phyloP scores from a whole-genome alignment of 2,113 vertebrate species.

The Lagenorhynchus albirostris region DNA sequence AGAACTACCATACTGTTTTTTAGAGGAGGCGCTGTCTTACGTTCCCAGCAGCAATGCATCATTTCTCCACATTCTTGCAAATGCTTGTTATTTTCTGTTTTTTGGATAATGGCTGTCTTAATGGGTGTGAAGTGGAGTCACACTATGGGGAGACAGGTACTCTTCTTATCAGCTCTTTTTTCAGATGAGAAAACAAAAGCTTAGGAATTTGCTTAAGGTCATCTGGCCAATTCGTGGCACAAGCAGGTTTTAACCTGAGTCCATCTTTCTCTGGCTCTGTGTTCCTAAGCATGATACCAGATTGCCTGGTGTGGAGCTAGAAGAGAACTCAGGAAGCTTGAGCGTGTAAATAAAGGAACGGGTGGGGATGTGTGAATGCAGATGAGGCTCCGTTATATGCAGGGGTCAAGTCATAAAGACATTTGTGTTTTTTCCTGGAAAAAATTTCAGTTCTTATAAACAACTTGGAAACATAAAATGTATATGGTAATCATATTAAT shows the following conservation, averaged over 20 bases:
- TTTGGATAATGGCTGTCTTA: background rate
- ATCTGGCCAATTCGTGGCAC: background rate
- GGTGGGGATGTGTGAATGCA: background rate
- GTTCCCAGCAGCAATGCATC: background rate
- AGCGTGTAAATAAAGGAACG: background rate
- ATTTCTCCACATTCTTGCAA: background rate
- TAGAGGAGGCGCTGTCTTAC: too few species aligned
- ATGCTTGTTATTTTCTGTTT: background rate
- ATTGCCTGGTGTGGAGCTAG: background rate
- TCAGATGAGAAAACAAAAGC: background rate
- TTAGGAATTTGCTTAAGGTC: background rate
- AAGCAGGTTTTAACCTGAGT: background rate
- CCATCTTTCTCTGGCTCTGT: background rate
- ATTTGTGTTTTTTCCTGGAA: slow-evolving; percentile 10
- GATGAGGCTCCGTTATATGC: background rate
- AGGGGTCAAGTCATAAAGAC: background rate
- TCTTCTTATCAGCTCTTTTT: background rate
- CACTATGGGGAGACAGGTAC: background rate
- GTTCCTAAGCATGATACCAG: background rate
- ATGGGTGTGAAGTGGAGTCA: too few species aligned
- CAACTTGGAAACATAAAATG: slow-evolving; percentile 23
- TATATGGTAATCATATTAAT: slow-evolving; percentile 60
- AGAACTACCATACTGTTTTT: background rate
- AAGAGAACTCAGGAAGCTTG: background rate
- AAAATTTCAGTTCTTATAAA: slow-evolving; percentile 51